A percentile compares a stretch with the other conserved stretches of the same genome.
phyloP scores from a whole-genome alignment of 2,888 invertebrate genomes.

The Phytoseiulus persimilis region DNA sequence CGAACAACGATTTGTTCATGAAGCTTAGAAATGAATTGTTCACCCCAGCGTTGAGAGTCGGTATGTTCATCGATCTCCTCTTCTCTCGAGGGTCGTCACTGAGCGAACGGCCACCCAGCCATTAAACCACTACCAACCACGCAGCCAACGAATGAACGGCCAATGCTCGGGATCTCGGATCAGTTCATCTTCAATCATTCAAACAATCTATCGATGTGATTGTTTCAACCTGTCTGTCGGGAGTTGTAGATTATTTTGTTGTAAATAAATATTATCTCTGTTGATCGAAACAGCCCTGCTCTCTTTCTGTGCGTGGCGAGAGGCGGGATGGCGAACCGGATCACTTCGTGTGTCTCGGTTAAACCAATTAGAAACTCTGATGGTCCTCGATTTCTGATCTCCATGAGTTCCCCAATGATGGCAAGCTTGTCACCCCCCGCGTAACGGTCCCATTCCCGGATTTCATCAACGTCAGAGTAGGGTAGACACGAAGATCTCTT shows the following conservation, averaged over 20 bases:
- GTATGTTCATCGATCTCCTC: background rate
- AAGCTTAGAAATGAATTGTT: background rate
- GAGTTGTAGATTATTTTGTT: conserved; percentile 38
- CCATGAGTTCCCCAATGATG: no score
- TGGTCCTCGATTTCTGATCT: no score
- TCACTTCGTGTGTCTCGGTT: no score
- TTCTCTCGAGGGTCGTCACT: background rate
- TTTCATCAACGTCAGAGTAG: no score
- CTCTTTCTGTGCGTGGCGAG: background rate
- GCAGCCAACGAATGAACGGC: background rate
- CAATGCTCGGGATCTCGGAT: background rate
- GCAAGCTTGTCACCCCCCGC: no score
- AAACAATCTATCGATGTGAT: background rate
- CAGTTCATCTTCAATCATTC: background rate
- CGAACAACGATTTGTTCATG: background rate
- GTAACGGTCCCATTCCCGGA: no score
- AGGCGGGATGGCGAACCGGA: no score
- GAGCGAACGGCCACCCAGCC: background rate
- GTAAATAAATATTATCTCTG: conserved; percentile 38
- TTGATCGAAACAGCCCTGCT: background rate
- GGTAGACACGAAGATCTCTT: no score
- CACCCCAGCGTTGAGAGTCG: background rate
- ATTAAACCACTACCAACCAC: background rate
- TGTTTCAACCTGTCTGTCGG: background rate
- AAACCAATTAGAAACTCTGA: no score